These are phyloP conservation scores for Myrmecobius fasciatus DNA, from an alignment of 2,113 vertebrate genomes.

Conservation along the genomic window DNA sequence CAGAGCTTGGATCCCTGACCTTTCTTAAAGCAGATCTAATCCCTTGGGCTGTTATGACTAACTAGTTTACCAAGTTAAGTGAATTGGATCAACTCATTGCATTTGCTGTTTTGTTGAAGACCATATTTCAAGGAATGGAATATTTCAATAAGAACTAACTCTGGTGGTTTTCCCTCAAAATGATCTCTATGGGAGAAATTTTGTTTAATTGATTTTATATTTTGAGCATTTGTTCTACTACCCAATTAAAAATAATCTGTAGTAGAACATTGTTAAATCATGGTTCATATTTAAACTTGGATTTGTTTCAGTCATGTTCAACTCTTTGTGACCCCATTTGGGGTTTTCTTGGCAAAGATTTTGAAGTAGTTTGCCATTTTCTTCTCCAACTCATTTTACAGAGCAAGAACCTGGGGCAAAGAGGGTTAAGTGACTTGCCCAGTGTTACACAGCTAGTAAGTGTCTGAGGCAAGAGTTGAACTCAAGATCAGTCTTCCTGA, in stretches of 20 bases:
- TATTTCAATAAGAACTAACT: not conserved
- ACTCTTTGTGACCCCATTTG: not conserved
- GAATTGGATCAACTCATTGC: not conserved
- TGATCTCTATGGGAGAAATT: not conserved
- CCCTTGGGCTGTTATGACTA: not conserved
- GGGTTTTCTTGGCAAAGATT: not conserved
- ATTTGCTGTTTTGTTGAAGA: not conserved
- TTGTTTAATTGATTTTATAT: not conserved
- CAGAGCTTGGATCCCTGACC: not conserved
- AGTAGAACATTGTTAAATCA: not conserved
- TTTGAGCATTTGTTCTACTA: not conserved
- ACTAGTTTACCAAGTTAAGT: not conserved
- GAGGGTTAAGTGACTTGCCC: not conserved
- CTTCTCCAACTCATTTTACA: not conserved
- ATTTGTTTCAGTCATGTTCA: not conserved
- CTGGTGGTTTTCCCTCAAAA: not conserved
- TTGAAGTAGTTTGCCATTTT: not conserved
- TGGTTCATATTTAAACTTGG: not conserved
- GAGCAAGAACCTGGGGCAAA: not conserved
- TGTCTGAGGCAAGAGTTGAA: not conserved
- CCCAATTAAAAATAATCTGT: not conserved
- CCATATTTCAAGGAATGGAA: not conserved
- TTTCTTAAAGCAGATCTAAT: not conserved
- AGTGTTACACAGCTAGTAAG: not conserved
- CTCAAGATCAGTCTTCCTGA: not conserved